A percentile compares a stretch with the other conserved stretches of the same genome.
Conservation (phyloP, 1,140 invertebrate genomes). For the Cotesia typhae region DNA sequence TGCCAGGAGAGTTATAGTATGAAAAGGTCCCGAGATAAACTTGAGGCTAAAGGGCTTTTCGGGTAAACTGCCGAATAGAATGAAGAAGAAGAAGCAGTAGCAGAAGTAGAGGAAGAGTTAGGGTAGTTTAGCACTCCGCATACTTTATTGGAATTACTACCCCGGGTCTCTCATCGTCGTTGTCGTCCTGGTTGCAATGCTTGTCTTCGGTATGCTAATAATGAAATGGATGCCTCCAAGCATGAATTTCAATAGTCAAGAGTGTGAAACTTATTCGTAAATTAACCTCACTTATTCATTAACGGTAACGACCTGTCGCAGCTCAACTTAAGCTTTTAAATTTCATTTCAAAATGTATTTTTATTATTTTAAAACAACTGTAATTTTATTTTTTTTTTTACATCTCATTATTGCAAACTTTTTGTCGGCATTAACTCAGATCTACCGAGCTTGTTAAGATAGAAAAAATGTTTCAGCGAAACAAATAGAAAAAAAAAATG, state of each 20-base stretch:
- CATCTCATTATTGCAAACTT: no score
- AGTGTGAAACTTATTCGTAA: slow-evolving; percentile 60
- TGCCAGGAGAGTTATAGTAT: no score
- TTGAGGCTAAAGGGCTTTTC: no score
- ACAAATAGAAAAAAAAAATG: no score
- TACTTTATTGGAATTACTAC: neutral
- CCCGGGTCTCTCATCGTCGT: neutral
- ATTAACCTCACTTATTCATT: slow-evolving; percentile 63
- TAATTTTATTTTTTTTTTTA: neutral
- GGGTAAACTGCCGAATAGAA: no score
- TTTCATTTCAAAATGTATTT: slow-evolving; percentile 23
- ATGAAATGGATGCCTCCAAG: slow-evolving; percentile 60
- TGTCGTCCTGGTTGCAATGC: neutral
- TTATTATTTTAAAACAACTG: neutral
- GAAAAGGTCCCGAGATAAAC: no score
- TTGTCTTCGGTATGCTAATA: slow-evolving; percentile 50
- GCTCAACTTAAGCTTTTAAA: slow-evolving; percentile 34
- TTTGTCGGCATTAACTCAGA: no score
- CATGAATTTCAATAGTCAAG: slow-evolving; percentile 42
- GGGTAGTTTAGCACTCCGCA: neutral
- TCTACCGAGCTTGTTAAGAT: no score
- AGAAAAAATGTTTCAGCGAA: no score
- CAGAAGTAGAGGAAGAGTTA: no score
- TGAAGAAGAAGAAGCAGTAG: no score
- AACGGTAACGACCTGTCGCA: slow-evolving; percentile 54